phyloP scores from a whole-genome alignment of 1,140 invertebrate genomes.

The Cotesia vestalis region DNA sequence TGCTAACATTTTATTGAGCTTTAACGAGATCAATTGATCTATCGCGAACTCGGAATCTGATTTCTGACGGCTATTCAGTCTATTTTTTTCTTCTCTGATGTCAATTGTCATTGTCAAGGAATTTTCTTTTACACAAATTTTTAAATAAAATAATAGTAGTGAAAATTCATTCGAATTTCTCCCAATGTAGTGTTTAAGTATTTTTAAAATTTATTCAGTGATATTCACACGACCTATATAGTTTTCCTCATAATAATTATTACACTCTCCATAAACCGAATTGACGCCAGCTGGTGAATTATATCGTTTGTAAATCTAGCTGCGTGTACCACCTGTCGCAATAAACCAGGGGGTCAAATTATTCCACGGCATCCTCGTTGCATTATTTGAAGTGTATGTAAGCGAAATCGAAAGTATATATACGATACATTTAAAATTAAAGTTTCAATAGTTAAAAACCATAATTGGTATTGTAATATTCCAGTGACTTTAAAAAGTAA shows the following conservation, averaged over 20 bases:
- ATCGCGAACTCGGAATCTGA: background rate
- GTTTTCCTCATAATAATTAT: background rate
- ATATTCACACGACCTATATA: conserved; percentile 13
- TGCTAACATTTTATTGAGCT: conserved; percentile 17
- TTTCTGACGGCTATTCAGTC: background rate
- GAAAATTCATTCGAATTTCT: too few species aligned
- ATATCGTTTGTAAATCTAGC: conserved; percentile 30
- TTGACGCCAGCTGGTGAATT: conserved; percentile 23
- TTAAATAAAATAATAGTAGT: background rate
- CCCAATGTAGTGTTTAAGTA: background rate
- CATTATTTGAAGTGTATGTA: conserved; percentile 19
- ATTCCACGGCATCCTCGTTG: conserved; percentile 24
- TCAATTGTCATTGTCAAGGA: background rate
- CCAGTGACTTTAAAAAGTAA: background rate
- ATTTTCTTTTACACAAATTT: background rate
- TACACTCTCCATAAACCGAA: background rate
- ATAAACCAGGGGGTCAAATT: conserved; percentile 17
- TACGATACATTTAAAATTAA: too few species aligned
- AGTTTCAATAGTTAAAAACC: too few species aligned
- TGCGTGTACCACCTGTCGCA: conserved; percentile 26
- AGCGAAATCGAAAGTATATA: background rate
- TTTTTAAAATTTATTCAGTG: conserved; percentile 9
- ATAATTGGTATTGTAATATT: too few species aligned
- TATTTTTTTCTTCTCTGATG: background rate
- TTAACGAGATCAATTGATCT: conserved; percentile 1